These are phyloP conservation scores for Suillia variegata DNA, from an alignment of 2,888 invertebrate genomes.

Conservation along the genomic window DNA sequence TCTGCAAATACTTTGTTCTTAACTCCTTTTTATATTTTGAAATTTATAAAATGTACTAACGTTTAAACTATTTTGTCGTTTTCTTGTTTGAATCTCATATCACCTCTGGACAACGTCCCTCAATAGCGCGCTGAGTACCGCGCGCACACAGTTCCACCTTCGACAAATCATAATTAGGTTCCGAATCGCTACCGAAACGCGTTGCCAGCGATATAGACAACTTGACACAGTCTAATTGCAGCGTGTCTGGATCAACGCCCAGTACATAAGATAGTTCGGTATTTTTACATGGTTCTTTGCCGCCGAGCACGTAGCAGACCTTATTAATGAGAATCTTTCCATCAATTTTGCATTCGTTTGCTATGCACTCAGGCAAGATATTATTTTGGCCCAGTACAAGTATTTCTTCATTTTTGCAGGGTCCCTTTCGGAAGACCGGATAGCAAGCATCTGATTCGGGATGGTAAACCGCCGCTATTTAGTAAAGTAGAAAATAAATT, in stretches of 20 bases:
- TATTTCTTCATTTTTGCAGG: conserved; percentile 66
- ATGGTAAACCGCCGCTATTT: conserved; percentile 63
- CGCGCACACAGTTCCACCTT: conserved; percentile 44
- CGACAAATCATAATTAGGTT: conserved; percentile 37
- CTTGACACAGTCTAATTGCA: conserved; percentile 66
- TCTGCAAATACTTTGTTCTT: no score
- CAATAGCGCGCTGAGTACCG: conserved; percentile 41
- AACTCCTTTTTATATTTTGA: neutral
- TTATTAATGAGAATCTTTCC: conserved; percentile 61
- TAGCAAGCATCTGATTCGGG: conserved; percentile 68
- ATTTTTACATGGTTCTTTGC: conserved; percentile 45
- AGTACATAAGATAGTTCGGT: conserved; percentile 62
- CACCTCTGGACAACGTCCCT: conserved; percentile 43
- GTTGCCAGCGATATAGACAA: conserved; percentile 43
- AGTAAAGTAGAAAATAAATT: conserved; percentile 10
- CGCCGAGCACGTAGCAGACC: conserved; percentile 48
- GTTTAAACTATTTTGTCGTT: neutral
- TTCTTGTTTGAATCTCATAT: neutral
- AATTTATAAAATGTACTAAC: neutral
- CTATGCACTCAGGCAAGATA: conserved; percentile 66
- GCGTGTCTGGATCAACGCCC: conserved; percentile 67
- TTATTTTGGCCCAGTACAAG: conserved; percentile 64
- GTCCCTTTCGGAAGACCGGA: conserved; percentile 69
- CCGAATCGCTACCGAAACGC: conserved; percentile 46
- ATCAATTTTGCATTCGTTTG: conserved; percentile 68